phyloP scores from a whole-genome alignment of 2,113 vertebrate species.

The Xiphophorus couchianus region DNA sequence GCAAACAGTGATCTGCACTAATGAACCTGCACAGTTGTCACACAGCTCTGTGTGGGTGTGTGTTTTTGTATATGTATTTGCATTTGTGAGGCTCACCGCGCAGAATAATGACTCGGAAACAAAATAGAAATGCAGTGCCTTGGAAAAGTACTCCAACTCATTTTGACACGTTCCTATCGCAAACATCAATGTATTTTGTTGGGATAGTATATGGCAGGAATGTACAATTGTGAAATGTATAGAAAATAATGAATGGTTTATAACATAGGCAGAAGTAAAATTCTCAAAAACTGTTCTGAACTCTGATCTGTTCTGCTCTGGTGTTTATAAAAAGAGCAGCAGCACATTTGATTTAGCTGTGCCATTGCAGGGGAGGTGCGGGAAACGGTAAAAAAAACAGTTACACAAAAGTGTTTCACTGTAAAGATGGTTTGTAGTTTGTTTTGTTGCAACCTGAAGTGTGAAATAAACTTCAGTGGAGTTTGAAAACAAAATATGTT shows the following conservation, averaged over 20 bases:
- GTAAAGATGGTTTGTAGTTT: no score
- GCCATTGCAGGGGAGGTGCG: no score
- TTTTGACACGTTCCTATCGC: not conserved
- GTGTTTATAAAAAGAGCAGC: no score
- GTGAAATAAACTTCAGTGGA: no score
- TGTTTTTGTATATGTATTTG: conserved; percentile 6
- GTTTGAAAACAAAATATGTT: no score
- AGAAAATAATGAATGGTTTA: no score
- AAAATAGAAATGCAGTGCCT: not conserved
- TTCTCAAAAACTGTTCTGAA: no score
- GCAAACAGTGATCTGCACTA: conserved; percentile 69
- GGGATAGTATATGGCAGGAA: not conserved
- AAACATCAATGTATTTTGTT: not conserved
- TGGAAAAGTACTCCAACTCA: not conserved
- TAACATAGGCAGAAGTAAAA: no score
- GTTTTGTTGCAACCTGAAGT: no score
- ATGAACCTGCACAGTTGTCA: conserved; percentile 71
- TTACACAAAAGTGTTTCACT: no score
- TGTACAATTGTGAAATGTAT: not conserved
- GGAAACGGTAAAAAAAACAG: no score
- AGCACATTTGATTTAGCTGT: not conserved
- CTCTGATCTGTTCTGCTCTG: no score
- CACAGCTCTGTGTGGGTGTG: conserved; percentile 31
- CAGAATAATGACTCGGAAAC: conserved; percentile 6
- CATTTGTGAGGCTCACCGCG: not conserved